These are phyloP conservation scores for Ephestia elutella DNA, from an alignment of 1,140 invertebrate genomes.

Conservation along the genomic window DNA sequence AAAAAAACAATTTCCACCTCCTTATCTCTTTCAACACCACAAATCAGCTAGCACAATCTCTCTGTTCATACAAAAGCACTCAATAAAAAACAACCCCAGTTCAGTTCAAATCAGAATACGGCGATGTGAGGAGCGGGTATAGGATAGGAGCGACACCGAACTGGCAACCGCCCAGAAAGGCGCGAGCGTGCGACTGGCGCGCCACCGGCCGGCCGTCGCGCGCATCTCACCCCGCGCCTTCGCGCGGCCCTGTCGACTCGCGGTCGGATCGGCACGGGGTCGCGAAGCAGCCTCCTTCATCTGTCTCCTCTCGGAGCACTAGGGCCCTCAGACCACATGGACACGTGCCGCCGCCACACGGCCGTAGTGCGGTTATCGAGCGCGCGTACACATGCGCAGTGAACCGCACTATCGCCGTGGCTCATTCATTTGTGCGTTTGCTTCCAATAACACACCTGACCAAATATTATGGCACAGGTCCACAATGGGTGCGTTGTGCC, in stretches of 20 bases:
- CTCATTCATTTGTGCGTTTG: conserved; percentile 61
- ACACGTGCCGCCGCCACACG: conserved; percentile 54
- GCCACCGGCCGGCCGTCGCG: conserved; percentile 26
- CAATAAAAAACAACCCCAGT: conserved; percentile 29
- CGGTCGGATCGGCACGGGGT: conserved; percentile 27
- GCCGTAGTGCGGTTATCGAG: conserved; percentile 65
- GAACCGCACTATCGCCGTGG: conserved; percentile 40
- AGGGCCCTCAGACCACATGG: conserved; percentile 34
- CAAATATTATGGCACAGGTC: conserved; percentile 57
- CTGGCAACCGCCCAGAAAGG: conserved; percentile 39
- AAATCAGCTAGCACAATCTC: conserved; percentile 22
- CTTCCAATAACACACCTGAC: conserved; percentile 54
- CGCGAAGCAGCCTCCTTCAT: conserved; percentile 53
- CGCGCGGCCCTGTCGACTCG: conserved; percentile 19
- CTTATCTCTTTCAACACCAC: conserved; percentile 20
- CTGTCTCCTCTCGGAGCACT: conserved; percentile 27
- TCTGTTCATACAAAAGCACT: conserved; percentile 31
- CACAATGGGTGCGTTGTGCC: conserved; percentile 52
- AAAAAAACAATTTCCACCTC: conserved; percentile 32
- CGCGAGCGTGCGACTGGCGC: conserved; percentile 58
- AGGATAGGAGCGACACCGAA: conserved; percentile 27
- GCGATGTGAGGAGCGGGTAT: conserved; percentile 34
- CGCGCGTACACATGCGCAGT: conserved; percentile 65
- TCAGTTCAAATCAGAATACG: conserved; percentile 19
- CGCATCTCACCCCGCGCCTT: conserved; percentile 36